Evolutionary conservation across 2,113 vertebrate genomes (phyloP).

Genomic region (Rana temporaria): DNA sequence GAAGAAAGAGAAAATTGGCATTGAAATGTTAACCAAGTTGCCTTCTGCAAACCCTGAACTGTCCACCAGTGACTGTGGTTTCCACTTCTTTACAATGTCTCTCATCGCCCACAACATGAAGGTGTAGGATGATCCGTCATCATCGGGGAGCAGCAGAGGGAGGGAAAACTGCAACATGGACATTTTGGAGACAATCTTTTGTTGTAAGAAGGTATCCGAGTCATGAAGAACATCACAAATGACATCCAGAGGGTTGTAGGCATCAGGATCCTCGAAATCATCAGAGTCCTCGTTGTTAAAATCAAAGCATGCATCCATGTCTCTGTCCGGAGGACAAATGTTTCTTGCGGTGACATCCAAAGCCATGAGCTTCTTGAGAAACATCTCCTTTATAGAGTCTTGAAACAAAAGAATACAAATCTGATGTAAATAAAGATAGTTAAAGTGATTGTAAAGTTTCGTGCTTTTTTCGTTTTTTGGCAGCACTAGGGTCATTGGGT

Average conservation of each 20-base stretch:
- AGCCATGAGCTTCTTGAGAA: constrained; percentile 66
- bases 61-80: constrained; percentile 28
- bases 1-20: constrained; percentile 79
- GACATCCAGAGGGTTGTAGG: constrained; percentile 73
- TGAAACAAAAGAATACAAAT: too few relatives aligned
- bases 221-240: constrained; percentile 74
- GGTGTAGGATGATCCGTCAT: constrained; percentile 63
- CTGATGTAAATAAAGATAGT: too few relatives aligned
- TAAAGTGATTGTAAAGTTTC: too few relatives aligned
- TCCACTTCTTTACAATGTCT: constrained; percentile 65
- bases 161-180: constrained; percentile 78
- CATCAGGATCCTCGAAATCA: not conserved
- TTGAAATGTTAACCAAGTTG: constrained; percentile 64
- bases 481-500: too few relatives aligned
- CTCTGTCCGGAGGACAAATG: constrained; percentile 23
- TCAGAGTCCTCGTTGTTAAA: not conserved
- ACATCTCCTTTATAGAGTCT: not conserved
- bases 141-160: constrained; percentile 76
- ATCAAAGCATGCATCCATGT: not conserved
- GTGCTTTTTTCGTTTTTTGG: too few relatives aligned
- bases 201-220: constrained; percentile 73
- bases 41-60: constrained; percentile 31
- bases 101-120: constrained; percentile 75
- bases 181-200: constrained; percentile 72
- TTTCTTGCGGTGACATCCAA: constrained; percentile 62